Evolutionary conservation across 2,888 invertebrate genomes (phyloP), one percentile per base, ranked within the genome.

Genomic region (Nymphalis urticae): DNA sequence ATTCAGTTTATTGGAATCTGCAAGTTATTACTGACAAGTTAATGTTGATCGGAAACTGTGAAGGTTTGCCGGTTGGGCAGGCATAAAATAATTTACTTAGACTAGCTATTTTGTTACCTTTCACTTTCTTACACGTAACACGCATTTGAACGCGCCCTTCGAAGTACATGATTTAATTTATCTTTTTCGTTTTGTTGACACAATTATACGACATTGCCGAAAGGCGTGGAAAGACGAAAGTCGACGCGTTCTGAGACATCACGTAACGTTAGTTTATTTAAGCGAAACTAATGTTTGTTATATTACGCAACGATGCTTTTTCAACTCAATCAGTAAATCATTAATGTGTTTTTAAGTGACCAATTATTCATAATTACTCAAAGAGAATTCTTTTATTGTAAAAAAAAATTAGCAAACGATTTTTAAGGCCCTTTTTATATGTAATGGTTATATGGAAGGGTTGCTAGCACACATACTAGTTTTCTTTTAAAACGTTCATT

Each of bases 51-150:
- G 70, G 72, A 72, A 72, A 70, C 70, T 68, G 61, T 61, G 71
- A 73, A 73, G 75, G 73, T 76, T 77, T 74, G 72, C 75, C 72
- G 72, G 72, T 73, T 71, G 72, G 74, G 65, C 69, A 67, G 68
- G 70, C 72, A 69, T 71, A 70, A 64, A 69, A 70, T 71, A 70
- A 70, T 72, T 76, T 71, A 73, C 71, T 71, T 74, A 72, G 67
- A 70, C 71, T 68, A 72, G 65, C 62, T 64, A 58, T n/a, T n/a
- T n/a, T 68, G 69, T 69, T 66, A 66, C 74, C 76, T 76, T 78
- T 78, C 78, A 76, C 78, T 77, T 76, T 77, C 71, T 54, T 72
- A 72, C 65, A 70, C 73, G 72, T 75, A 74, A 73, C 70, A 60
- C 64, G 58, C 61, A 64, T 73, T 72, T 64, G 48, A 66, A 71